A percentile compares a stretch with the other conserved stretches of the same genome.
These are phyloP conservation scores for Denticeps clupeoides DNA, from an alignment of 2,797 vertebrate genomes.

Conservation along the genomic window DNA sequence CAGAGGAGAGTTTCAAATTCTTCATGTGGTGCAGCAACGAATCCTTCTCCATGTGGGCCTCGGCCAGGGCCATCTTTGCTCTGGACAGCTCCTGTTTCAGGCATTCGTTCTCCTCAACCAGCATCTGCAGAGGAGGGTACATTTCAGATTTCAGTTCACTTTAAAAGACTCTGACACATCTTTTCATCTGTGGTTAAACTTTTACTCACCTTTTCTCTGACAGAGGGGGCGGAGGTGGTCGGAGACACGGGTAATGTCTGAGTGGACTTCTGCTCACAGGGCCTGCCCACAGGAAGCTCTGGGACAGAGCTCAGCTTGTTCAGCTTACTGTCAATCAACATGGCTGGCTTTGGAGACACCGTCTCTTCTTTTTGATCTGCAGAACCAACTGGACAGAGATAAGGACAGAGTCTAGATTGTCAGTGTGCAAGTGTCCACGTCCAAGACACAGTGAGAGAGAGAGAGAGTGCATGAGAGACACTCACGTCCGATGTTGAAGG, in stretches of 20 bases:
- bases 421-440: constrained; percentile 1
- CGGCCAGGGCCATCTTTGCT: constrained; percentile 87
- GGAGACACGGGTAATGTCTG: constrained; percentile 61
- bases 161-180: too few species aligned
- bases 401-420: constrained; percentile 7
- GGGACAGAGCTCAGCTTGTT: constrained; percentile 34
- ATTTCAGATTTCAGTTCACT: background rate
- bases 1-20: constrained; percentile 61
- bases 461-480: background rate
- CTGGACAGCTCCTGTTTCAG: constrained; percentile 84
- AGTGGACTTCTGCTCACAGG: constrained; percentile 52
- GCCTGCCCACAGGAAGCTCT: constrained; percentile 27
- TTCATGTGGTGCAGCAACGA: constrained; percentile 77
- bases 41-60: constrained; percentile 89
- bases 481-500: constrained; percentile 81
- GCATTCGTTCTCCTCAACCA: constrained; percentile 89
- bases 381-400: constrained; percentile 8
- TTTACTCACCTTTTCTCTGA: constrained; percentile 72
- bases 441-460: background rate
- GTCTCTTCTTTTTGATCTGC: constrained; percentile 26
- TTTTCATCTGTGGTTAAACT: too few species aligned
- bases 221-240: constrained; percentile 36
- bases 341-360: constrained; percentile 31
- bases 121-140: constrained; percentile 52
- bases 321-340: constrained; percentile 29